A percentile compares a stretch with the other conserved stretches of the same genome.
Evolutionary conservation across 2,113 vertebrate species (phyloP).

Genomic region (Chiloscyllium plagiosum): DNA sequence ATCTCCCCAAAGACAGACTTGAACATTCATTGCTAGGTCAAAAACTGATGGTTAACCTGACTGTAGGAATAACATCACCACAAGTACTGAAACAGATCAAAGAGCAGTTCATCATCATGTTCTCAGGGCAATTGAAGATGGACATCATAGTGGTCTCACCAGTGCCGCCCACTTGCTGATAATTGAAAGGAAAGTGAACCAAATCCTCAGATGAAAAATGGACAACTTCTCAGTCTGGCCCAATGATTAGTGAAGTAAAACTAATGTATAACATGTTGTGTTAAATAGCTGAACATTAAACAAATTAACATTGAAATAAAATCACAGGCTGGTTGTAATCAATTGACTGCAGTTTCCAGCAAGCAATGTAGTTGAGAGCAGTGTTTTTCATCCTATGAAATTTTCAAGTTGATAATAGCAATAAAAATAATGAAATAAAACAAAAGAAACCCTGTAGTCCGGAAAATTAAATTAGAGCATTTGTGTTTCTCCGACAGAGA

Average conservation of each 20-base stretch:
- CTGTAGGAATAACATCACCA: background rate
- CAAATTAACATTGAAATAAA: slow-evolving; percentile 25
- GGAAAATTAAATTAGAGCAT: slow-evolving; percentile 31
- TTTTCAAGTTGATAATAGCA: background rate
- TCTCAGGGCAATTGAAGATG: background rate
- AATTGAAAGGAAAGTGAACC: background rate
- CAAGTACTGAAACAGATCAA: background rate
- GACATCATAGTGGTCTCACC: background rate
- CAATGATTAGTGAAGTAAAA: background rate
- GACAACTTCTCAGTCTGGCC: background rate
- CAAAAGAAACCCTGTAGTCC: background rate
- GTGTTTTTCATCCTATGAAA: background rate
- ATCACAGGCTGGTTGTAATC: background rate
- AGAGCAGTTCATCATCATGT: background rate
- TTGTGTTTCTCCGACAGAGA: background rate
- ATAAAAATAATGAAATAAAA: slow-evolving; percentile 25
- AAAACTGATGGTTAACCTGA: background rate
- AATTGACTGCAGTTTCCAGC: slow-evolving; percentile 12
- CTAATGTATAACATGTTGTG: background rate
- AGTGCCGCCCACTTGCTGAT: background rate
- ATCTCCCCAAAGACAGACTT: background rate
- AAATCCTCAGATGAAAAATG: background rate
- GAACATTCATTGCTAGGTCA: background rate
- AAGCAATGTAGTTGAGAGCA: background rate
- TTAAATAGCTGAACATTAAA: background rate